Percentiles rank a stretch among this genome's conserved stretches.
Evolutionary conservation across 2,888 invertebrate genomes (phyloP).

Genomic region (Polymixis flavicincta): DNA sequence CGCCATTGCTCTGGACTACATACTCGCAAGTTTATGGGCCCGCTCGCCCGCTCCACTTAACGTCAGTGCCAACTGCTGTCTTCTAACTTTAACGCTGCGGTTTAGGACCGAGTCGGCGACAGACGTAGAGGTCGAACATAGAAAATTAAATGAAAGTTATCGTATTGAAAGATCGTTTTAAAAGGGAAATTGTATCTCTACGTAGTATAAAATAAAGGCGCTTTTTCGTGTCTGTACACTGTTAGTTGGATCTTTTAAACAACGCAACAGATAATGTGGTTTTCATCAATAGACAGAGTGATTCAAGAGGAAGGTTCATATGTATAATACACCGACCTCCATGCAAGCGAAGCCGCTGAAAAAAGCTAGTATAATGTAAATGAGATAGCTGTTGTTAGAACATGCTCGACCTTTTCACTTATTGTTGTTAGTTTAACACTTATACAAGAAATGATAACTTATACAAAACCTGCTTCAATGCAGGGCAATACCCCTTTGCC

Average conservation of each 20-base stretch:
- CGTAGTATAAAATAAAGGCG: too few species aligned
- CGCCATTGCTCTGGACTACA: slow-evolving; percentile 45
- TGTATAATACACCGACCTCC: too few species aligned
- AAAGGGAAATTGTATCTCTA: neutral
- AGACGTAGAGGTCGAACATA: slow-evolving; percentile 16
- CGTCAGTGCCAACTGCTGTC: slow-evolving; percentile 56
- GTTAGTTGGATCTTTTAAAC: too few species aligned
- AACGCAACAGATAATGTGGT: too few species aligned
- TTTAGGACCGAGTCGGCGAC: slow-evolving; percentile 20
- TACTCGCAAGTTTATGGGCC: slow-evolving; percentile 52
- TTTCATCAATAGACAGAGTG: too few species aligned
- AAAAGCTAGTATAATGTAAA: too few species aligned
- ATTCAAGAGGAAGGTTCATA: too few species aligned
- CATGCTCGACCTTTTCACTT: neutral
- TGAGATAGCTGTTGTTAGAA: too few species aligned
- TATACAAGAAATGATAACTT: neutral
- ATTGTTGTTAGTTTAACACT: neutral
- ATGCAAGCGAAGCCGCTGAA: too few species aligned
- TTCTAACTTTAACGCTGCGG: slow-evolving; percentile 52
- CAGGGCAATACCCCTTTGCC: too few species aligned
- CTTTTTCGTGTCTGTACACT: too few species aligned
- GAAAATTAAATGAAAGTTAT: slow-evolving; percentile 25
- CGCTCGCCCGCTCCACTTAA: slow-evolving; percentile 48
- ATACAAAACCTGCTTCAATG: neutral
- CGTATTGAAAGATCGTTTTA: neutral